Evolutionary conservation across 2,888 invertebrate genomes (phyloP).

Genomic region (Morpho deidamia): DNA sequence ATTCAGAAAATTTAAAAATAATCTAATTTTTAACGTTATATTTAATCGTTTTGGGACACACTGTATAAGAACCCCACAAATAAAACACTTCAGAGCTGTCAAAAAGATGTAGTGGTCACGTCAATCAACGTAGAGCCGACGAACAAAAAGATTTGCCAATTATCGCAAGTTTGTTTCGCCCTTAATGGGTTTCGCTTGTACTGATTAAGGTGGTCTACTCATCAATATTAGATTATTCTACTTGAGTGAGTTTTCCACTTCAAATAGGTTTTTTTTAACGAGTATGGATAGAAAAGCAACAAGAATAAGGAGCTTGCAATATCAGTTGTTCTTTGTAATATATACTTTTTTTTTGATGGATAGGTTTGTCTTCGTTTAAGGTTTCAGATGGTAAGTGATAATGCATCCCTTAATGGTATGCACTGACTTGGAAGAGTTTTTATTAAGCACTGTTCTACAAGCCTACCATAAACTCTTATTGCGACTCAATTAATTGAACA

Average conservation of each 20-base stretch:
- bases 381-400: no score
- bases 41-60: constrained; percentile 27
- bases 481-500: no score
- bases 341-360: no score
- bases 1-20: no score
- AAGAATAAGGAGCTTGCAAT: not conserved
- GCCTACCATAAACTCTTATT: no score
- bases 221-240: constrained; percentile 14
- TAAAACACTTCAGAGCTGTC: constrained; percentile 63
- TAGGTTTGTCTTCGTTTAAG: no score
- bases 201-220: constrained; percentile 43
- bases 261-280: constrained; percentile 2
- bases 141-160: constrained; percentile 67
- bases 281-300: not conserved
- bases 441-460: no score
- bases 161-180: constrained; percentile 52
- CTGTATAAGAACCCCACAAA: constrained; percentile 44
- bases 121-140: constrained; percentile 59
- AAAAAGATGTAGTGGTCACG: constrained; percentile 70
- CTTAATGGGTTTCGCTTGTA: constrained; percentile 73
- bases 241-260: constrained; percentile 7
- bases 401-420: no score
- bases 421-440: no score
- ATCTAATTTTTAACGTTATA: no score
- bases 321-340: not conserved